Base-by-base conservation (phyloP, 2,888 invertebrate genomes). In the Synergus itoensis region DNA sequence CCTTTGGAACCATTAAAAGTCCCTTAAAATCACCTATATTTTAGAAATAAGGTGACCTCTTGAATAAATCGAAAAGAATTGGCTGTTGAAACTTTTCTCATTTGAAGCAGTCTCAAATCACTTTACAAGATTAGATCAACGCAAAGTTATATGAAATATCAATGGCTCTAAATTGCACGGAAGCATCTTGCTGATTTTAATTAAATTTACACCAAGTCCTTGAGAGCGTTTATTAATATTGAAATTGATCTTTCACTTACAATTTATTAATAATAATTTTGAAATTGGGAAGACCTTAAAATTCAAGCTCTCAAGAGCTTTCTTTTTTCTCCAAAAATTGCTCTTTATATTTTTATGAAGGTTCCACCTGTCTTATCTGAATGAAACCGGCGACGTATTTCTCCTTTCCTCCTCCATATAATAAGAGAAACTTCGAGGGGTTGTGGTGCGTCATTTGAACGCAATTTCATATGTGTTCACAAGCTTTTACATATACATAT, bases 111-210 rank as follows among this genome's bases (percentile, higher is more conserved):
- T 77, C 67, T 76, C 21, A 63, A 57, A 65, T 80, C 77, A 60
- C 77, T 63, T 81, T 80, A 80, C 40, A 69, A 63, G 80, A 82
- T 83, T 82, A 79, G 78, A 78, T 73, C 43, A 75, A 43, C 62
- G 67, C 18, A 36, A 69, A 77, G 28, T 80, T 75, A 60, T 64
- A 64, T 60, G 67, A 36, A 69, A 45, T 81, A 81, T 81, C 75
- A 77, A 79, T 81, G 63, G 75, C 53, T 40, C 11, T 45, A 43
- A 60, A 43, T 48, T 40, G 63, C 57, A 79, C 64, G 73, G 45
- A 64, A 77, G 16, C 77, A 77, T 41, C 75, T 53, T 78, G 62
- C 48, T 48, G 43, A n/a, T 76, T 77, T 80, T 79, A 79, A 81
- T 77, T 77, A 60, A 77, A 76, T 79, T 81, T 77, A n/a, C 67